Percentiles rank a stretch among this genome's conserved stretches.
phyloP scores from a whole-genome alignment of 2,113 vertebrate genomes.

The Balaenoptera acutorostrata region DNA sequence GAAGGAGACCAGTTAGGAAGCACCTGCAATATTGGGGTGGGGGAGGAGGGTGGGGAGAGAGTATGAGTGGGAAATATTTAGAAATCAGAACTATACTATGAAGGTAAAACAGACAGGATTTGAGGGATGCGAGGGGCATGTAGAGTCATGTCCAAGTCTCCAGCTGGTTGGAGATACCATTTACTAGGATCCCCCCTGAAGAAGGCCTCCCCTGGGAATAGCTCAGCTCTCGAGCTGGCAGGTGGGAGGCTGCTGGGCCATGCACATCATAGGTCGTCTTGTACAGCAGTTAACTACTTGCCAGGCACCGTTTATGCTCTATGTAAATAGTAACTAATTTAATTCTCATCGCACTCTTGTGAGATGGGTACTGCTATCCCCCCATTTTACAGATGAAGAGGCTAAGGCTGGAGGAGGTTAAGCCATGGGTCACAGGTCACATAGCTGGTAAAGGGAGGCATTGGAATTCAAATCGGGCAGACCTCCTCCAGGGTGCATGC shows the following conservation, averaged over 20 bases:
- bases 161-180: background rate
- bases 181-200: rapidly evolving
- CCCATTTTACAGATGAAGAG: background rate
- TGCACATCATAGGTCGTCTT: background rate
- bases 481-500: rapidly evolving
- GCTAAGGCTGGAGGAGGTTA: background rate
- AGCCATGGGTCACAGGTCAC: background rate
- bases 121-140: background rate
- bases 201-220: background rate
- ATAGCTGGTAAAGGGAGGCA: rapidly evolving
- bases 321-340: rapidly evolving
- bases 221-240: background rate
- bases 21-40: rapidly evolving
- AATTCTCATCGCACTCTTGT: background rate
- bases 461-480: rapidly evolving
- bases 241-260: rapidly evolving
- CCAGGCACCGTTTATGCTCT: rapidly evolving
- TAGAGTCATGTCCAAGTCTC: background rate
- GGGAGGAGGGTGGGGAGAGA: too few species aligned
- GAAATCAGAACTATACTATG: background rate
- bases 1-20: background rate
- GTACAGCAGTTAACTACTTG: rapidly evolving
- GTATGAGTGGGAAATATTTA: background rate
- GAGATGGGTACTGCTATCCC: background rate
- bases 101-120: background rate